Base-by-base conservation (phyloP, 1,140 invertebrate genomes). In the Drosophila takahashii region DNA sequence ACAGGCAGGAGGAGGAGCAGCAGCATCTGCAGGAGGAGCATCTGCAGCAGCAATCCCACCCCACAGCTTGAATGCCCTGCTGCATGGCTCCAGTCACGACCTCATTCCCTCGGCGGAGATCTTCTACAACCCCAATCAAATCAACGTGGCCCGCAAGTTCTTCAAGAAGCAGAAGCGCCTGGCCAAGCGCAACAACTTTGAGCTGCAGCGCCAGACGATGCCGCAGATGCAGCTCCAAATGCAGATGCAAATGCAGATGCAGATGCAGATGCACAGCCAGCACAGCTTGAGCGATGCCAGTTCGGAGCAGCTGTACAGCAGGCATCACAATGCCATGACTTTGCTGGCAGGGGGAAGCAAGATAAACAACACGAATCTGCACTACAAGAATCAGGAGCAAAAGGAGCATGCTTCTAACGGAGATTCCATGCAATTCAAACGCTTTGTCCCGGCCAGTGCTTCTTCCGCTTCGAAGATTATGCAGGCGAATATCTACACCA, bases 41-140 rank as follows among this genome's bases (percentile, higher is more conserved):
- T 32, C 13, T 29, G 15, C 36, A 15, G 48, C 39, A 5, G 60
- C 69, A 15, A 59, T 54, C 37, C 70, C 94, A 94, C 16, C 96
- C 95, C 93, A 76, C 95, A 96, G 81, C 95, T 95, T 92, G 5
- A 84, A 84, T n/a, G 76, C 66, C 0, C 15, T 45, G 81, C 94
- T 13, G 84, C 94, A 64, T 93, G 65, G 61, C 8, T 67, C 75
- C 8, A 78, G 65, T 5, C 90, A 77, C 27, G 85, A 81, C 32
- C 77, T 77, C 11, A 92, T 92, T 60, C 91, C 91, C 34, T 90
- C 94, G 3, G 95, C 96, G 0, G 95, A 97, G 79, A 94, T 97
- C 92, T 98, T 98, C 92, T 98, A 98, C 85, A 98, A 98, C 93
- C 96, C 97, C 0, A 96, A 97, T 85, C 97, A 98, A 92, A 98